phyloP scores from a whole-genome alignment of 2,113 vertebrate species.

The Aix galericulata region DNA sequence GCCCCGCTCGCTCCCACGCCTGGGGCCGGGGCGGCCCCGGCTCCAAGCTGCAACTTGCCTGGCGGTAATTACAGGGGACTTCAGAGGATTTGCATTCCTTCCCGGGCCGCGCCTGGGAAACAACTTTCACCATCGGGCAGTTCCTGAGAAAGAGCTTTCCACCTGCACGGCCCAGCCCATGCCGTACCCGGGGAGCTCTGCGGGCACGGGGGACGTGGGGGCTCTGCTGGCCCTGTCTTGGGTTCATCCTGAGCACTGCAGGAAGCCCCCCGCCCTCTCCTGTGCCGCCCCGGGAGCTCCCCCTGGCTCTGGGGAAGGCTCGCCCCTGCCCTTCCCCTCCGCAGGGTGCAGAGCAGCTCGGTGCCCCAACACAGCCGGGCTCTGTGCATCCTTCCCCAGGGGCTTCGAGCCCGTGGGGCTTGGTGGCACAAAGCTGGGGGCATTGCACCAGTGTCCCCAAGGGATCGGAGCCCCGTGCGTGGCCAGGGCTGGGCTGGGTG shows the following conservation, averaged over 20 bases:
- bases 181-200: not conserved
- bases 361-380: rapidly evolving
- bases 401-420: rapidly evolving
- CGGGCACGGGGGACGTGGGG: not conserved
- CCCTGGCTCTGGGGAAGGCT: rapidly evolving
- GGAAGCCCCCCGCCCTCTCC: not conserved
- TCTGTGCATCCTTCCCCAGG: rapidly evolving
- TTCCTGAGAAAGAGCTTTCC: constrained; percentile 34
- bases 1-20: constrained; percentile 22
- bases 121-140: constrained; percentile 53
- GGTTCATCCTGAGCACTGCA: not conserved
- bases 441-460: rapidly evolving
- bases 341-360: rapidly evolving
- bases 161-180: not conserved
- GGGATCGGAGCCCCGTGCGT: not conserved
- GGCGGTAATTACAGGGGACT: constrained; percentile 47
- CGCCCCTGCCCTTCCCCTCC: not conserved
- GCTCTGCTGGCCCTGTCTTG: rapidly evolving
- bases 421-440: not conserved
- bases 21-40: not conserved
- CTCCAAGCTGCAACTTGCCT: constrained; percentile 57
- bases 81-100: constrained; percentile 52
- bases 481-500: not conserved
- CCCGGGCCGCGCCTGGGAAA: constrained; percentile 44
- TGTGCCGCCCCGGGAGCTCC: not conserved